Evolutionary conservation across 1,140 invertebrate genomes (phyloP).

Genomic region (Heliconius himera): DNA sequence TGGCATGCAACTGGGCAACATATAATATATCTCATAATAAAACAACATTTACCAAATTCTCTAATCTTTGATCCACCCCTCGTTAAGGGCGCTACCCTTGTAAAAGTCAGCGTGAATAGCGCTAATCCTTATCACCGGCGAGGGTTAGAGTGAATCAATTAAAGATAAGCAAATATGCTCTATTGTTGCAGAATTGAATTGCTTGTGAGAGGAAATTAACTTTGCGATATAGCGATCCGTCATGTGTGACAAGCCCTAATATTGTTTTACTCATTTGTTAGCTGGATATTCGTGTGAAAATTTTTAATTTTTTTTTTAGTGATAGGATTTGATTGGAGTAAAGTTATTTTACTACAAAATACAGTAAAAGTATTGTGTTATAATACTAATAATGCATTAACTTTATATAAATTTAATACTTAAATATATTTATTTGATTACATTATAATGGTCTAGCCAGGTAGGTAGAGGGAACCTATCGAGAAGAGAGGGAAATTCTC

Average conservation of each 20-base stretch:
- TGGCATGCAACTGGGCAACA: background rate
- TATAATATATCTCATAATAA: background rate
- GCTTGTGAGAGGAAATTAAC: conserved; percentile 79
- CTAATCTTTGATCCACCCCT: conserved; percentile 57
- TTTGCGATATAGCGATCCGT: conserved; percentile 72
- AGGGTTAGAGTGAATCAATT: conserved; percentile 80
- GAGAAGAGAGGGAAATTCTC: no score
- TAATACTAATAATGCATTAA: no score
- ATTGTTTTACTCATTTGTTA: conserved; percentile 28
- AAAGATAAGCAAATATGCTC: conserved; percentile 80
- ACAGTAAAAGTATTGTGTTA: no score
- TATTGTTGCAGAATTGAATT: conserved; percentile 73
- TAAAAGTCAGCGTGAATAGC: conserved; percentile 79
- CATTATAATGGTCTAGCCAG: no score
- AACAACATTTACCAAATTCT: background rate
- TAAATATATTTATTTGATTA: no score
- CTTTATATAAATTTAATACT: no score
- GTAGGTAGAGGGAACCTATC: no score
- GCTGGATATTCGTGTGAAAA: conserved; percentile 10
- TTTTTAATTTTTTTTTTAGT: background rate
- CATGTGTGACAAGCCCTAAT: conserved; percentile 63
- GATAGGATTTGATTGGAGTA: no score
- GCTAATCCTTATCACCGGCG: conserved; percentile 74
- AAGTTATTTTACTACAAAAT: no score
- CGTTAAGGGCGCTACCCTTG: conserved; percentile 76